Evolutionary conservation across 2,888 invertebrate genomes (phyloP).

Genomic region (Pseudolycoriella hygida): DNA sequence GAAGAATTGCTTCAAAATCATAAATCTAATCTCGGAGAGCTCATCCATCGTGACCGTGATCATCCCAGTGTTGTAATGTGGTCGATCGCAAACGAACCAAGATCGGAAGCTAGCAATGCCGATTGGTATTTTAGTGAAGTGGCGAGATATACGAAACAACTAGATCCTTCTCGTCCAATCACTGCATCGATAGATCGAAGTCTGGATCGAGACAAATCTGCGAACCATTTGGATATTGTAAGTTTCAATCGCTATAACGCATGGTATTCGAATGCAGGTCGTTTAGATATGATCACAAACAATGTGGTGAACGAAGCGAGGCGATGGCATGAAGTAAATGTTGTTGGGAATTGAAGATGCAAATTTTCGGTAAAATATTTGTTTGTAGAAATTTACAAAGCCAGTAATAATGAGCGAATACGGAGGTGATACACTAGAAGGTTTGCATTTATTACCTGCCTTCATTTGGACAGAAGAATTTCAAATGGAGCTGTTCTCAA

Average conservation of each 20-base stretch:
- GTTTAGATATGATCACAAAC: slow-evolving; percentile 51
- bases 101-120: slow-evolving; percentile 48
- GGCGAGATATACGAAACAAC: slow-evolving; percentile 52
- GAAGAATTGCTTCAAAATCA: slow-evolving; percentile 57
- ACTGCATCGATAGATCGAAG: slow-evolving; percentile 61
- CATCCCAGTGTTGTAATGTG: slow-evolving; percentile 90
- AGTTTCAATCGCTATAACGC: slow-evolving; percentile 94
- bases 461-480: slow-evolving; percentile 94
- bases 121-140: slow-evolving; percentile 69
- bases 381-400: slow-evolving; percentile 79
- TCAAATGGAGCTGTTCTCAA: slow-evolving; percentile 63
- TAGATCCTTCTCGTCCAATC: slow-evolving; percentile 70
- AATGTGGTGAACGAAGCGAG: slow-evolving; percentile 60
- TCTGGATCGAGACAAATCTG: slow-evolving; percentile 43
- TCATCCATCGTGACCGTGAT: slow-evolving; percentile 84
- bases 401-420: slow-evolving; percentile 93
- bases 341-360: no score
- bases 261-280: slow-evolving; percentile 83
- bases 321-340: slow-evolving; percentile 57
- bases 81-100: slow-evolving; percentile 93
- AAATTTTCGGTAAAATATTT: neutral
- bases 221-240: slow-evolving; percentile 67
- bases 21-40: slow-evolving; percentile 65
- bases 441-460: slow-evolving; percentile 62
- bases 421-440: slow-evolving; percentile 75